Percentiles rank a stretch among this genome's conserved stretches.
Evolutionary conservation across 2,113 vertebrate genomes (phyloP).

Genomic region (Ceuthmochares aereus): DNA sequence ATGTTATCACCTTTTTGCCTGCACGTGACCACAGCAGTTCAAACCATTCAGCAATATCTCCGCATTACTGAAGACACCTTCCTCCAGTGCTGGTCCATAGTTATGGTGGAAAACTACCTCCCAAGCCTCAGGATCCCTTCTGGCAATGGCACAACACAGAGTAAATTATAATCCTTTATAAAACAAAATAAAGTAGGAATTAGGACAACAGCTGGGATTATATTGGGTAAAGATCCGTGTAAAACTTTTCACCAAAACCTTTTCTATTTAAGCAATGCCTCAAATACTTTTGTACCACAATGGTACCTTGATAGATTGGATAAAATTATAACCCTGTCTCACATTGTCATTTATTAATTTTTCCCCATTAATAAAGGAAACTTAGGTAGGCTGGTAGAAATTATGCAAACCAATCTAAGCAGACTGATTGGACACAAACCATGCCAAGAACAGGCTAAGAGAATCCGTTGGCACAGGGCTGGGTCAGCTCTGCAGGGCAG

Average conservation of each 20-base stretch:
- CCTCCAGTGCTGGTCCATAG: not conserved
- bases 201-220: not conserved
- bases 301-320: too few species aligned
- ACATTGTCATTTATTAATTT: not conserved
- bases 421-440: not conserved
- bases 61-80: not conserved
- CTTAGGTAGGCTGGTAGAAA: not conserved
- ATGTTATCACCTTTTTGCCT: not conserved
- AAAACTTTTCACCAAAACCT: not conserved
- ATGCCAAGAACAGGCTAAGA: not conserved
- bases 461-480: not conserved
- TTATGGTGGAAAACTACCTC: not conserved
- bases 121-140: not conserved
- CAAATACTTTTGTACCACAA: not conserved
- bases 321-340: not conserved
- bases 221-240: not conserved
- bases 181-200: not conserved
- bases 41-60: not conserved
- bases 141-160: not conserved
- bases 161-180: not conserved
- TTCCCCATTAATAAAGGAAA: not conserved
- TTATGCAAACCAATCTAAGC: not conserved
- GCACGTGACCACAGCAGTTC: not conserved
- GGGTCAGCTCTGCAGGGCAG: constrained; percentile 12
- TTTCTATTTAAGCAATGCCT: not conserved